phyloP scores from a whole-genome alignment of 2,797 vertebrate species.

The Liasis olivaceus region DNA sequence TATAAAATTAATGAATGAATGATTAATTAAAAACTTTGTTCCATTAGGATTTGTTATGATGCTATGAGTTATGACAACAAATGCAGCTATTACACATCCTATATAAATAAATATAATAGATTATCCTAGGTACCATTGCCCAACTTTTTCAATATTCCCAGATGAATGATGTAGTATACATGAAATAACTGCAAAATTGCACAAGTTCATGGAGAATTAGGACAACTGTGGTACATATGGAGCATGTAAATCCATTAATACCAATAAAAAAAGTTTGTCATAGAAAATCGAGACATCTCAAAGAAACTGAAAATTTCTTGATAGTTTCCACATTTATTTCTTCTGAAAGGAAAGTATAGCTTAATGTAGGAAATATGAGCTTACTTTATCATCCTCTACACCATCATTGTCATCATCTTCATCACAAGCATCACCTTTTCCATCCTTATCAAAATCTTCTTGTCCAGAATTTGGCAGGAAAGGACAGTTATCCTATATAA shows the following conservation, averaged over 20 bases:
- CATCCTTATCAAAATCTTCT: constrained; percentile 97
- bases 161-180: background rate
- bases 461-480: constrained; percentile 96
- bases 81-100: background rate
- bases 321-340: background rate
- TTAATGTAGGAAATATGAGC: constrained; percentile 30
- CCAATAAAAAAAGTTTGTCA: background rate
- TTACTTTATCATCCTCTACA: constrained; percentile 91
- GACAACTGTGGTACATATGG: background rate
- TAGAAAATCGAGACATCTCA: background rate
- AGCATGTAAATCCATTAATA: background rate
- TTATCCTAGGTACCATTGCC: background rate
- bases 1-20: background rate
- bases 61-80: background rate
- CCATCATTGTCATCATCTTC: constrained; percentile 96
- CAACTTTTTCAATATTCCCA: background rate
- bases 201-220: background rate
- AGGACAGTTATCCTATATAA: constrained; percentile 92
- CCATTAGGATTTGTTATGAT: background rate
- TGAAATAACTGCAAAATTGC: background rate
- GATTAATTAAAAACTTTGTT: background rate
- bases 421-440: constrained; percentile 95
- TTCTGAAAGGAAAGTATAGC: background rate
- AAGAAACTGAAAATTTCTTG: background rate
- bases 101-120: background rate